Evolutionary conservation across 2,113 vertebrate species (phyloP).

Genomic region (Aphelocoma coerulescens): DNA sequence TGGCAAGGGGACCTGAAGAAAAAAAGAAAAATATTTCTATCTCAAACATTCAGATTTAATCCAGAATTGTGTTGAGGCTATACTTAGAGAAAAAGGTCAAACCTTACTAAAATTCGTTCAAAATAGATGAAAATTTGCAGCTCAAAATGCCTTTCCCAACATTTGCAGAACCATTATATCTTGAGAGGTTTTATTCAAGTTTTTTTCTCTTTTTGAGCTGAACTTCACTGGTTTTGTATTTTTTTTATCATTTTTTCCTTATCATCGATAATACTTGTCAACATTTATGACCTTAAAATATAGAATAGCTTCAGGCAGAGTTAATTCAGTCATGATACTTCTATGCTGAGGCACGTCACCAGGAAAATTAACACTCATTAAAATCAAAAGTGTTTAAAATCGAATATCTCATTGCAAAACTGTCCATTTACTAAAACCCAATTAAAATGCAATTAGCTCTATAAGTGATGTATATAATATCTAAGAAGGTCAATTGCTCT

Average conservation of each 20-base stretch:
- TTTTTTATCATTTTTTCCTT: neutral
- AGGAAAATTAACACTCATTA: conserved; percentile 37
- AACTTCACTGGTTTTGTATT: neutral
- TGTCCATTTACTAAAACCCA: neutral
- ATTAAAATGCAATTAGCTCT: conserved; percentile 24
- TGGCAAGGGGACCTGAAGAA: neutral
- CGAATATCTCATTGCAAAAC: neutral
- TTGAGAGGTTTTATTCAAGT: neutral
- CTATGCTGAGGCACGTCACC: neutral
- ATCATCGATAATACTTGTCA: neutral
- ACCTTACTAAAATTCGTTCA: neutral
- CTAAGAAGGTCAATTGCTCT: conserved; percentile 32
- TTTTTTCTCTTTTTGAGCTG: neutral
- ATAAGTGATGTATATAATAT: conserved; percentile 16
- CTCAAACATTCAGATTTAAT: neutral
- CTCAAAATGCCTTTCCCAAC: neutral
- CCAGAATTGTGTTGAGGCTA: neutral
- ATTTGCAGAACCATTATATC: neutral
- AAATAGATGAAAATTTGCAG: neutral
- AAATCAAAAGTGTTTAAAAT: conserved; percentile 24
- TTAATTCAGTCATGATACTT: neutral
- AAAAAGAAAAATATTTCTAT: neutral
- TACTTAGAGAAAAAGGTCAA: neutral
- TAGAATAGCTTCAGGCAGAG: neutral
- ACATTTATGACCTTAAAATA: neutral